Percentiles rank a stretch among this genome's conserved stretches.
Evolutionary conservation across 2,797 vertebrate genomes (phyloP).

Genomic region (Leptodactylus fallax): DNA sequence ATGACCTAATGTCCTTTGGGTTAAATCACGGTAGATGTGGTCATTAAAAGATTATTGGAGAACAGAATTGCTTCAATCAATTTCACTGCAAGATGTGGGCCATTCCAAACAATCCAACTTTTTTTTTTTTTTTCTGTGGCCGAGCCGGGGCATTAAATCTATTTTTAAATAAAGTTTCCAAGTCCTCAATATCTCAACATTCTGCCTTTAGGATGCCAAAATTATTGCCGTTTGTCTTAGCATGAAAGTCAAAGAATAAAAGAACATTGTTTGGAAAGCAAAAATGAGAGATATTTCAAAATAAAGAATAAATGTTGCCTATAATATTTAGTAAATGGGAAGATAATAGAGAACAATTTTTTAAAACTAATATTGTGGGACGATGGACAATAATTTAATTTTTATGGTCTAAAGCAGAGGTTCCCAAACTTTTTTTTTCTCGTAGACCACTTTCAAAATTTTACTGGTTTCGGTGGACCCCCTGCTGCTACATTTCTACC

Average conservation of each 20-base stretch:
- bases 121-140: slow-evolving; percentile 4
- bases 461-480: too few species aligned
- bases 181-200: slow-evolving; percentile 14
- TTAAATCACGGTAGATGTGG: slow-evolving; percentile 46
- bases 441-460: too few species aligned
- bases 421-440: too few species aligned
- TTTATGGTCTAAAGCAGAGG: background rate
- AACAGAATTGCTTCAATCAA: slow-evolving; percentile 39
- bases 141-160: slow-evolving; percentile 24
- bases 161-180: slow-evolving; percentile 41
- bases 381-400: background rate
- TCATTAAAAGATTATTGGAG: slow-evolving; percentile 49
- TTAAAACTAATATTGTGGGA: background rate
- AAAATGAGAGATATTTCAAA: background rate
- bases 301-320: slow-evolving; percentile 9
- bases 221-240: slow-evolving; percentile 36
- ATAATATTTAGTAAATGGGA: background rate
- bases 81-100: slow-evolving; percentile 21
- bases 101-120: slow-evolving; percentile 30
- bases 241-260: slow-evolving; percentile 16
- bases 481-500: too few species aligned
- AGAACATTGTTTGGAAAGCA: slow-evolving; percentile 5
- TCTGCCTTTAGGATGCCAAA: slow-evolving; percentile 17
- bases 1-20: slow-evolving; percentile 58
- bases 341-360: too few species aligned